phyloP scores from a whole-genome alignment of 2,113 vertebrate species.

The Gambusia affinis region DNA sequence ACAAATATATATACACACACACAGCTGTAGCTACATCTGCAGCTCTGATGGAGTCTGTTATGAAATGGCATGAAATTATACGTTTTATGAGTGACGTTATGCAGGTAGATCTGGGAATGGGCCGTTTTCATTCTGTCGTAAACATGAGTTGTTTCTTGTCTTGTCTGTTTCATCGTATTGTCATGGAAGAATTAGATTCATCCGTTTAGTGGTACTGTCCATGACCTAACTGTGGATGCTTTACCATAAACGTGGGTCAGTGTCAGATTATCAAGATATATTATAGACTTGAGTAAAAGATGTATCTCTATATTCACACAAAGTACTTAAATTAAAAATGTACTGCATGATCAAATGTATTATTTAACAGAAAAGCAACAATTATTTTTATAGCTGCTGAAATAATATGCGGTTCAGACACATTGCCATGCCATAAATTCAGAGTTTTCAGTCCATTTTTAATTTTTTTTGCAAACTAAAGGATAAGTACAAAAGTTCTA shows the following conservation, averaged over 20 bases:
- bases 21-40: slow-evolving; percentile 45
- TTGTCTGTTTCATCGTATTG: background rate
- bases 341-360: background rate
- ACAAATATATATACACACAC: slow-evolving; percentile 4
- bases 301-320: background rate
- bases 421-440: background rate
- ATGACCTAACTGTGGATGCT: slow-evolving; percentile 1
- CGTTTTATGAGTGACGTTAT: slow-evolving; percentile 32
- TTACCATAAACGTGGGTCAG: background rate
- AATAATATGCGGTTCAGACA: background rate
- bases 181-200: slow-evolving; percentile 25
- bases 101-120: slow-evolving; percentile 2
- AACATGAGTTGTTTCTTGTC: slow-evolving; percentile 1
- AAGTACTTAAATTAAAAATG: background rate
- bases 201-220: slow-evolving; percentile 13
- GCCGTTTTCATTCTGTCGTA: slow-evolving; percentile 4
- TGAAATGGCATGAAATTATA: background rate
- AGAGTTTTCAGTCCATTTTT: background rate
- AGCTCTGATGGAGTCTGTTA: slow-evolving; percentile 30
- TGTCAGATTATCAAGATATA: background rate
- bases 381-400: background rate
- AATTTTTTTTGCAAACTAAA: background rate
- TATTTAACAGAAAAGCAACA: background rate
- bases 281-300: background rate
- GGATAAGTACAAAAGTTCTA: background rate